A percentile compares a stretch with the other conserved stretches of the same genome.
These are phyloP conservation scores for Propsilocerus akamusi DNA, from an alignment of 1,140 invertebrate species.

Conservation along the genomic window DNA sequence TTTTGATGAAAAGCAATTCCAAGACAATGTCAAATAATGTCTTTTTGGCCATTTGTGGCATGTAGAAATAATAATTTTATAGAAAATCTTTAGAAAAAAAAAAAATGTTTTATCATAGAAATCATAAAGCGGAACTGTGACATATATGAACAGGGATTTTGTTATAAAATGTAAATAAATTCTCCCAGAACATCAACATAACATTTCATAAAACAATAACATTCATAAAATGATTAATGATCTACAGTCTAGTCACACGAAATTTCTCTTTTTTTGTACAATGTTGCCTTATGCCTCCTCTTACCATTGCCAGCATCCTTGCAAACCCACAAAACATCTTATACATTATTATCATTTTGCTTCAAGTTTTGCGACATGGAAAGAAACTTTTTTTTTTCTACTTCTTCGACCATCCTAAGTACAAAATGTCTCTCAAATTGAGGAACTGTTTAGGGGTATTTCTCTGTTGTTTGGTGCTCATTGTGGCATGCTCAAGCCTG, in stretches of 20 bases:
- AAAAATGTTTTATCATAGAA: no score
- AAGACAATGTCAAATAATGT: no score
- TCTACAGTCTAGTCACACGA: neutral
- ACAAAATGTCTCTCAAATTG: no score
- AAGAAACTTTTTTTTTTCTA: no score
- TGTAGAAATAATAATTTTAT: no score
- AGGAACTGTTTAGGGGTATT: no score
- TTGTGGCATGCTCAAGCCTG: no score
- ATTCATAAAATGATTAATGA: neutral
- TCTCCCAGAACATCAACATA: neutral
- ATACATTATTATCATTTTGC: conserved; percentile 3
- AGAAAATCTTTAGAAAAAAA: neutral
- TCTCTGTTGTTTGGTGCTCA: no score
- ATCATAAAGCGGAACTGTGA: neutral
- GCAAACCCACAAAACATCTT: neutral
- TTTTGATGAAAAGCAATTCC: no score
- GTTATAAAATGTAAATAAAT: conserved; percentile 4
- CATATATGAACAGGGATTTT: neutral
- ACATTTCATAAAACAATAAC: conserved; percentile 2
- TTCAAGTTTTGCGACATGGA: no score
- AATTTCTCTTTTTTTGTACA: neutral
- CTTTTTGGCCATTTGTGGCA: no score
- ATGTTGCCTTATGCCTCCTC: neutral
- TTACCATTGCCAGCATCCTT: neutral
- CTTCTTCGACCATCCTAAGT: no score